Evolutionary conservation across 1,140 invertebrate species (phyloP).

Genomic region (Tigriopus japonicus): DNA sequence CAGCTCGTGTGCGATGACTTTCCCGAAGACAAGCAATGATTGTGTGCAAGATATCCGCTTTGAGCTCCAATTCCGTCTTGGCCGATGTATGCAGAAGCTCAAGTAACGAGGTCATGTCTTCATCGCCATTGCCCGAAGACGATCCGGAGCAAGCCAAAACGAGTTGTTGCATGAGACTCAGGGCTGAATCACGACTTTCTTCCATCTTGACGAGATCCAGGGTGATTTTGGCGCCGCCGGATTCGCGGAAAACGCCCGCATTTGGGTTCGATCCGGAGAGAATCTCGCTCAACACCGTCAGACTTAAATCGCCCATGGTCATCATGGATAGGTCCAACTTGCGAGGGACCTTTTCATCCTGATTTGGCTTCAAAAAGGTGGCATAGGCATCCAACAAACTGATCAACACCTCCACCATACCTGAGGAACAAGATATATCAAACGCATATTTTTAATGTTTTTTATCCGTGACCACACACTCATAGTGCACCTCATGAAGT

Average conservation of each 20-base stretch:
- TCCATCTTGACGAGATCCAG: slow-evolving; percentile 70
- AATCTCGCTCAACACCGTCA: slow-evolving; percentile 32
- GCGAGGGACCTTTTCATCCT: slow-evolving; percentile 18
- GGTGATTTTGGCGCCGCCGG: slow-evolving; percentile 70
- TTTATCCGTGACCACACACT: no score
- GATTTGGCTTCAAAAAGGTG: slow-evolving; percentile 46
- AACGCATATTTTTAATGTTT: no score
- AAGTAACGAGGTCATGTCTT: slow-evolving; percentile 79
- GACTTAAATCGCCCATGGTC: neutral
- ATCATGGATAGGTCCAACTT: neutral
- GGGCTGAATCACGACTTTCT: slow-evolving; percentile 56
- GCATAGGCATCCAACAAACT: slow-evolving; percentile 75
- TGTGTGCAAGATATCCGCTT: slow-evolving; percentile 67
- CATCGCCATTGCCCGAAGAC: slow-evolving; percentile 55
- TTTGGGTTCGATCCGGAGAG: slow-evolving; percentile 59
- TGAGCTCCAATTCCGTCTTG: slow-evolving; percentile 52
- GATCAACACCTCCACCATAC: slow-evolving; percentile 87
- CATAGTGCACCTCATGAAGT: no score
- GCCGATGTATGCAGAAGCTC: slow-evolving; percentile 74
- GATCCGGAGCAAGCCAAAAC: slow-evolving; percentile 40
- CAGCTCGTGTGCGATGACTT: slow-evolving; percentile 81
- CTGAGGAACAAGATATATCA: no score
- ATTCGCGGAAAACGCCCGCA: slow-evolving; percentile 77
- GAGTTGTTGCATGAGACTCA: slow-evolving; percentile 55
- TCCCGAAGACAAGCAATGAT: slow-evolving; percentile 70